Evolutionary conservation across 2,888 invertebrate species (phyloP).

Genomic region (Strigamia crassipes): DNA sequence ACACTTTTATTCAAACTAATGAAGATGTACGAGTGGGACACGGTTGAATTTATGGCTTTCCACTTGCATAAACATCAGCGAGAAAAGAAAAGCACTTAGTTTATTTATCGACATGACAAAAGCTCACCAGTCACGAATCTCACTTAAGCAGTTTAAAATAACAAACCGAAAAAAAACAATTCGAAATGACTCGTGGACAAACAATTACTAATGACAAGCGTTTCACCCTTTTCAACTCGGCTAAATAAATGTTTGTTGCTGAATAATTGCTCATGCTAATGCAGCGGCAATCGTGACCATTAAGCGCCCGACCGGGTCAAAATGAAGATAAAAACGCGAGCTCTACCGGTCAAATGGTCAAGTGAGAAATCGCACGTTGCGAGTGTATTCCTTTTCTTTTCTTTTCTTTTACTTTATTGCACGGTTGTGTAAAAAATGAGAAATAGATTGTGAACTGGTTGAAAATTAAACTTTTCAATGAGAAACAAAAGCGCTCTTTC

Average conservation of each 20-base stretch:
- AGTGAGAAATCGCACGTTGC: no score
- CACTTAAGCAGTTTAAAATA: neutral
- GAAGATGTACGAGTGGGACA: conserved; percentile 30
- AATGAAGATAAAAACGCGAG: no score
- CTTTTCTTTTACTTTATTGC: neutral
- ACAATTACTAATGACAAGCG: neutral
- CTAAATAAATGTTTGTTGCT: neutral
- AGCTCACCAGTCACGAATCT: conserved; percentile 5
- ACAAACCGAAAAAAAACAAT: neutral
- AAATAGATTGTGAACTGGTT: no score
- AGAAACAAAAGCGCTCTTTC: neutral
- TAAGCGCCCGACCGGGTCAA: neutral
- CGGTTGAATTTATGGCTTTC: conserved; percentile 25
- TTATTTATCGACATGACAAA: conserved; percentile 36
- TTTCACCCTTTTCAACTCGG: neutral
- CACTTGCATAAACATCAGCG: conserved; percentile 31
- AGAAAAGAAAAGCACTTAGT: conserved; percentile 29
- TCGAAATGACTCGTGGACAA: neutral
- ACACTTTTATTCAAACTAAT: conserved; percentile 8
- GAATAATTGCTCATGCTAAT: neutral
- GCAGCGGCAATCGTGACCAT: neutral
- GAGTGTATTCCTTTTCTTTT: no score
- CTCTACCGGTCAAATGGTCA: no score
- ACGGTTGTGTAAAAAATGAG: no score
- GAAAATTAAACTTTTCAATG: neutral